Evolutionary conservation across 2,888 invertebrate species (phyloP), one percentile per base, ranked within the genome.

Genomic region (Pseudococcus viburni): DNA sequence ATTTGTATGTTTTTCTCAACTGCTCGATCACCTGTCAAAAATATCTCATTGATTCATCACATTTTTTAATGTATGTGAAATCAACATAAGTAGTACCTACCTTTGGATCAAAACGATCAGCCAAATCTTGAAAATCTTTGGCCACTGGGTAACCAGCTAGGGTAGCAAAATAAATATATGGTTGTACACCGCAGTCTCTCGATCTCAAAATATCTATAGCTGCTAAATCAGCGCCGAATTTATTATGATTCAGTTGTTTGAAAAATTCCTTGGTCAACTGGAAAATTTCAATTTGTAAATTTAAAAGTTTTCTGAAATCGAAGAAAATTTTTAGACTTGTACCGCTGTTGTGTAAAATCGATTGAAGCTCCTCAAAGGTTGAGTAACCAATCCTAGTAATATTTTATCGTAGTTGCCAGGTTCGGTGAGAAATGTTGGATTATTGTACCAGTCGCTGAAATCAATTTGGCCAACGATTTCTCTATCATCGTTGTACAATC

Each of bases 171-270:
- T 94, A 93, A 83, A 93, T 93, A 91, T 96, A 96, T 3, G 94
- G 93, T 7, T 95, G 95, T 68, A 96, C 91, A 0, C 96, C 96
- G 91, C 96, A 96, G 92, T 96, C 96, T 59, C 96, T 93, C 3
- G 96, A 95, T 88, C 96, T 93, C 91, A 96, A 96, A 22, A 96
- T 93, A 90, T 96, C 96, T 86, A 96, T 92, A 17, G 96, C 95
- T 80, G 96, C 91, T 4, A 94, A 92, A 91, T 96, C 96, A 89
- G 95, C 92, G 15, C 96, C 95, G 15, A 83, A 88, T 22, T 48
- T 19, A 26, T 64, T 64, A 22, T 64, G 19, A 64, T 89, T 89
- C 1, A 84, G 15, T 77, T 89, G 68, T 22, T 89, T 89, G 87
- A 86, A 89, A 15, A 89, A 59, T 46, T 89, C 88, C 51, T 89